Base-by-base conservation (phyloP, 2,113 vertebrate genomes). In the Alligator mississippiensis region DNA sequence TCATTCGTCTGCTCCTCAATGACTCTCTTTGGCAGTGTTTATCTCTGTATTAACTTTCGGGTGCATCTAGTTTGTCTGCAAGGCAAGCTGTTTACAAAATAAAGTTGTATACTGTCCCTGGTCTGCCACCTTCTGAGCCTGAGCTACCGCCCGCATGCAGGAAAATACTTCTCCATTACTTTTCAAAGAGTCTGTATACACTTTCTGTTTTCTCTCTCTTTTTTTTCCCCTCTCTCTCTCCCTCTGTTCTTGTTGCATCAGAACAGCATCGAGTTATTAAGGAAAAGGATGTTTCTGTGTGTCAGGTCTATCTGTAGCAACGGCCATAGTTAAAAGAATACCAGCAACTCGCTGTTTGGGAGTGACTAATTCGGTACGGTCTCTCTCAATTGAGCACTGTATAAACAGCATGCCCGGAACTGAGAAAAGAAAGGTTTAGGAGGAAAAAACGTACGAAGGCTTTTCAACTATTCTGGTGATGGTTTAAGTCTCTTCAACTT, bases 21-120 rank as follows among this genome's bases (percentile, higher is more conserved):
- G 5, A 2, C 80, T 62, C 34, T 74, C 22, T 70, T 68, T 76
- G 88, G 82, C 76, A 15, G 54, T 2, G 34, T 60, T 58, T 38
- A 68, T 86, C 82, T 83, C 82, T 86, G 57, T 88, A 79, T 61
- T n/a, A 22, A 72, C 82, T 54, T 2, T 19, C 12, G 27, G n/a
- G 76, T 76, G 24, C 13, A 27, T 61, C 63, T 30, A 30, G 89
- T 95, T 85, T 91, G 91, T 93, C 87, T 28, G 58, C 81, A 14
- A 85, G 86, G 77, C 61, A 4, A 93, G 80, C 91, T 82, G 83
- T 76, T 17, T 58, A 80, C 58, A 59, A 90, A 96, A 93, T 96
- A 94, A 96, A 96, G 89, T 96, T 77, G 68, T 96, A 83, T 94
- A 87, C 91, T 93, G 91, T 92, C 93, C 93, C 84, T 93, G 95